These are phyloP conservation scores for Etia nguti DNA, from an alignment of 2,113 vertebrate genomes.

Conservation along the genomic window DNA sequence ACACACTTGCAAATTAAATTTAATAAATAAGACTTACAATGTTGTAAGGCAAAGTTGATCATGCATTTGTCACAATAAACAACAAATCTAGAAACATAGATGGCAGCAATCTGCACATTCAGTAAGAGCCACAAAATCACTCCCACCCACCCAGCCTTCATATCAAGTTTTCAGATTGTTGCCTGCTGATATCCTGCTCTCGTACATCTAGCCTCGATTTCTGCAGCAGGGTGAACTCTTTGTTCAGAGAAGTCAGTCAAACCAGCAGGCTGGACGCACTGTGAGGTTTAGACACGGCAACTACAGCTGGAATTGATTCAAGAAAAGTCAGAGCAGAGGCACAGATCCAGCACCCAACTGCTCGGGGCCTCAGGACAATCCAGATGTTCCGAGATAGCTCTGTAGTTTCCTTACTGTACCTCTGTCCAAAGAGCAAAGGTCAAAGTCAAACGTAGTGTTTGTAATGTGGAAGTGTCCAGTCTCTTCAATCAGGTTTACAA, in stretches of 20 bases:
- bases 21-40: conserved; percentile 92
- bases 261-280: neutral
- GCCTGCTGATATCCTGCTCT: conserved; percentile 82
- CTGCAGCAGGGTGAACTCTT: neutral
- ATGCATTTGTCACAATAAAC: conserved; percentile 82
- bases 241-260: neutral
- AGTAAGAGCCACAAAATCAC: conserved; percentile 74
- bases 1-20: conserved; percentile 73
- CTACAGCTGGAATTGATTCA: conserved; percentile 61
- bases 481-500: conserved; percentile 98
- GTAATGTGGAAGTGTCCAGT: conserved; percentile 99
- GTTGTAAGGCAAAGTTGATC: conserved; percentile 91
- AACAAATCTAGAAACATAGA: conserved; percentile 74
- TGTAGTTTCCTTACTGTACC: conserved; percentile 95
- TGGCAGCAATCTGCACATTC: conserved; percentile 84
- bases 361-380: conserved; percentile 81
- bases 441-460: conserved; percentile 99
- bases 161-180: conserved; percentile 84
- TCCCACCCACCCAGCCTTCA: conserved; percentile 57
- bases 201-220: neutral
- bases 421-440: conserved; percentile 97
- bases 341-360: conserved; percentile 67
- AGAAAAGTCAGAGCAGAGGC: conserved; percentile 22
- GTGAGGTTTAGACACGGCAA: conserved; percentile 66
- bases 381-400: conserved; percentile 93